Evolutionary conservation across 1,140 invertebrate species (phyloP), one percentile per base, ranked within the genome.

Genomic region (Lucilia cuprina): DNA sequence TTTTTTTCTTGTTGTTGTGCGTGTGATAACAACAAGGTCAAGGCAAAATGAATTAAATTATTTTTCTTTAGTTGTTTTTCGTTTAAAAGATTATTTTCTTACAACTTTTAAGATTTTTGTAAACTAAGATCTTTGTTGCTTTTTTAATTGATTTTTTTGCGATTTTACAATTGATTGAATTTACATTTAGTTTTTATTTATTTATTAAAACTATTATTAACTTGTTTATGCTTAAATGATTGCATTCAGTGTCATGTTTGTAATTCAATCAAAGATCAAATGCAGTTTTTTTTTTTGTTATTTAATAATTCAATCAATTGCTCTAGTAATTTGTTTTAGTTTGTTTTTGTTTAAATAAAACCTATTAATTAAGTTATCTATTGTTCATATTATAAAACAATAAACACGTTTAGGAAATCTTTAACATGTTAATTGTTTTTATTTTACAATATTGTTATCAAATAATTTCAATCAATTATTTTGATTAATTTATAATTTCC

Each of bases 1-100:
- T 8, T 70, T 70, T 70, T 70, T 70, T n/a, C 1, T n/a, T n/a
- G n/a, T n/a, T 65, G 60, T 70, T 70, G 12, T 55, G 12, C 17
- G 12, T 17, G n/a, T 47, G 75, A 78, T 41, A 78, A 78, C 75
- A 78, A 78, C 75, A 78, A 78, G 75, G 75, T 78, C 75, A 78
- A 78, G 75, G 75, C 75, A 78, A 78, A 47, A 41, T 78, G 75
- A 19, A 47, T 78, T 78, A 78, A 19, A n/a, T 19, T 78, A 21
- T 78, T n/a, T 19, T 47, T 17, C n/a, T 41, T 17, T 78, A 8
- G 75, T 78, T 70, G 75, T 41, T 78, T 17, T 78, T 75, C 17
- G 2, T 77, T 78, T 78, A 49, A 9, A 25, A 70, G 21, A 21
- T 78, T 41, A 34, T 75, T 75, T 47, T 78, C 17, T 78, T 78